Evolutionary conservation across 2,888 invertebrate genomes (phyloP).

Genomic region (Neria commutata): DNA sequence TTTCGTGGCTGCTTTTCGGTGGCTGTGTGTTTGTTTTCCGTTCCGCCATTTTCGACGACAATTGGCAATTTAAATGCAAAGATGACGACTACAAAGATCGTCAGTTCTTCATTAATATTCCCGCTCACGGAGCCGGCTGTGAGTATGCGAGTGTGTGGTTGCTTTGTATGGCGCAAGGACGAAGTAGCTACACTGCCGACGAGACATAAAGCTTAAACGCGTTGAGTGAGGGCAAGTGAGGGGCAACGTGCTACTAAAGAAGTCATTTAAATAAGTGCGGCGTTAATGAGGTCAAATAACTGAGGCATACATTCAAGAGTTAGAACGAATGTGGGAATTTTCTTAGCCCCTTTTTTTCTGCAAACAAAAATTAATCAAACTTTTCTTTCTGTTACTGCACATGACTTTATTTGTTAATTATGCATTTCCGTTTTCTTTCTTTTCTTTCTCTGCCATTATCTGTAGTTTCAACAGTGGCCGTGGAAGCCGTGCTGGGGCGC

Average conservation of each 20-base stretch:
- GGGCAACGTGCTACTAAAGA: neutral
- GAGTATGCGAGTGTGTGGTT: slow-evolving; percentile 43
- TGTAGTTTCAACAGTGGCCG: slow-evolving; percentile 72
- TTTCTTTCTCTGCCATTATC: slow-evolving; percentile 21
- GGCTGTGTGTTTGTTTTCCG: slow-evolving; percentile 23
- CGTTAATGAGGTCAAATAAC: slow-evolving; percentile 44
- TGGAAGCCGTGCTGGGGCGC: slow-evolving; percentile 83
- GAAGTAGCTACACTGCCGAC: too few relatives aligned
- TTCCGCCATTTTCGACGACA: slow-evolving; percentile 48
- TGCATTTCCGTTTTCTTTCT: slow-evolving; percentile 10
- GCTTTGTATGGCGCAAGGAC: too few relatives aligned
- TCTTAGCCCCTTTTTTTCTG: neutral
- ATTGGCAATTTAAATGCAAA: slow-evolving; percentile 59
- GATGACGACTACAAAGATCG: slow-evolving; percentile 45
- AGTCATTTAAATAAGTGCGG: slow-evolving; percentile 19
- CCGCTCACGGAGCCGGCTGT: slow-evolving; percentile 55
- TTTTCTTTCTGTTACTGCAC: neutral
- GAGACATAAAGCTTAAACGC: neutral
- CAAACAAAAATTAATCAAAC: neutral
- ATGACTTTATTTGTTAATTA: slow-evolving; percentile 6
- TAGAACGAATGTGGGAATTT: neutral
- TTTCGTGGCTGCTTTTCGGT: neutral
- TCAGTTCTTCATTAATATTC: slow-evolving; percentile 56
- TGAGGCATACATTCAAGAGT: neutral
- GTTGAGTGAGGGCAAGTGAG: neutral